phyloP scores from a whole-genome alignment of 1,140 invertebrate genomes.

The Pseudomyrmex gracilis region DNA sequence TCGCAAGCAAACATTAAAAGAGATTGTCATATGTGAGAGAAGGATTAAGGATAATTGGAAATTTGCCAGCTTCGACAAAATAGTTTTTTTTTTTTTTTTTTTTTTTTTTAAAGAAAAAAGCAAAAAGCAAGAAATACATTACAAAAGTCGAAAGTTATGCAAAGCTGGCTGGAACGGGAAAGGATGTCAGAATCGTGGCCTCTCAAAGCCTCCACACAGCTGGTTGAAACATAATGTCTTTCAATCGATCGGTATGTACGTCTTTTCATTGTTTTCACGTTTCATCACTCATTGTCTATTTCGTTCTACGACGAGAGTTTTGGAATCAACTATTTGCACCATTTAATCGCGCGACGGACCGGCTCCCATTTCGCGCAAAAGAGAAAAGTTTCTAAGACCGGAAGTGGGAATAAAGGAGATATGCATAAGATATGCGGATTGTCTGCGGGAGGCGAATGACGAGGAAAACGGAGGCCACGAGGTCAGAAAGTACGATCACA shows the following conservation, averaged over 20 bases:
- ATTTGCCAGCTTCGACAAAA: conserved; percentile 69
- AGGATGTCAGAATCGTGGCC: conserved; percentile 80
- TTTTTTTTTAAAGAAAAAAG: too few relatives aligned
- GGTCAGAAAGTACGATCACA: conserved; percentile 63
- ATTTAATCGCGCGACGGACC: conserved; percentile 47
- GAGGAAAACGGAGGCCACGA: conserved; percentile 9
- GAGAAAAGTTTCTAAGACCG: conserved; percentile 18
- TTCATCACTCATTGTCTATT: conserved; percentile 45
- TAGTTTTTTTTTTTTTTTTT: conserved; percentile 9
- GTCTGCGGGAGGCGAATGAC: conserved; percentile 1
- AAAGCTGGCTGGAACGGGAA: conserved; percentile 73
- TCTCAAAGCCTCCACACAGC: conserved; percentile 84
- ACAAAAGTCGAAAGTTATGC: conserved; percentile 73
- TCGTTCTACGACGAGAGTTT: conserved; percentile 30
- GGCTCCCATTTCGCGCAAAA: conserved; percentile 48
- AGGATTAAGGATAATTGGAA: conserved; percentile 45
- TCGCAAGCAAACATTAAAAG: conserved; percentile 78
- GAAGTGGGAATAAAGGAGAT: conserved; percentile 19
- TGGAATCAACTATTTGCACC: conserved; percentile 46
- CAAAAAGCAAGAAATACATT: conserved; percentile 2
- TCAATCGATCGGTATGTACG: conserved; percentile 74
- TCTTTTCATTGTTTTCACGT: conserved; percentile 47
- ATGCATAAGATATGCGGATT: conserved; percentile 16
- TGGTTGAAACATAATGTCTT: conserved; percentile 84
- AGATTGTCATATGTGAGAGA: conserved; percentile 58